Evolutionary conservation across 2,888 invertebrate genomes (phyloP).

Genomic region (Rhorus exstirpatorius): DNA sequence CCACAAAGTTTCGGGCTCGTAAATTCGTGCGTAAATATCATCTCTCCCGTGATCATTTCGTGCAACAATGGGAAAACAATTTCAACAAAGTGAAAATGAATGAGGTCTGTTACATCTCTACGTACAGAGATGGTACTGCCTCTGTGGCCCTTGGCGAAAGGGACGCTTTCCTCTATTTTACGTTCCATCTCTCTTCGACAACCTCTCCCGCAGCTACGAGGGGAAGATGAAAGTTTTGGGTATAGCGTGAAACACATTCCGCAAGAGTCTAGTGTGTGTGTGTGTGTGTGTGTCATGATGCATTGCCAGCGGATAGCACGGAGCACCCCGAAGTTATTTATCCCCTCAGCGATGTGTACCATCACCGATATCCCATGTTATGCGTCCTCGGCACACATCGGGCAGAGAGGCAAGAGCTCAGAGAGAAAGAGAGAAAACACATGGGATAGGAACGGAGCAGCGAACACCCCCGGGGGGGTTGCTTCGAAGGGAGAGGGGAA

Average conservation of each 20-base stretch:
- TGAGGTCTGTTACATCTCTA: slow-evolving; percentile 36
- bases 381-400: slow-evolving; percentile 23
- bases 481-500: slow-evolving; percentile 15
- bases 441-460: slow-evolving; percentile 37
- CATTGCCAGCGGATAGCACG: slow-evolving; percentile 51
- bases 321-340: slow-evolving; percentile 63
- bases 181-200: neutral
- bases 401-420: neutral
- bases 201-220: neutral
- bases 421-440: slow-evolving; percentile 12
- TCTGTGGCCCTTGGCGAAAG: slow-evolving; percentile 26
- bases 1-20: neutral
- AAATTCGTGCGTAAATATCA: slow-evolving; percentile 44
- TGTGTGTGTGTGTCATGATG: slow-evolving; percentile 53
- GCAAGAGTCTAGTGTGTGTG: neutral
- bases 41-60: slow-evolving; percentile 13
- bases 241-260: slow-evolving; percentile 55
- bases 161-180: slow-evolving; percentile 5
- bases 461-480: slow-evolving; percentile 44
- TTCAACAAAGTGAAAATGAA: slow-evolving; percentile 59
- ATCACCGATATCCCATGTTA: slow-evolving; percentile 6
- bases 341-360: slow-evolving; percentile 22
- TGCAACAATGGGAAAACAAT: slow-evolving; percentile 63
- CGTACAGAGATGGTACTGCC: neutral
- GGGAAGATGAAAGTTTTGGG: slow-evolving; percentile 50